A percentile compares a stretch with the other conserved stretches of the same genome.
phyloP scores from a whole-genome alignment of 2,113 vertebrate species.

The Engystomops pustulosus region DNA sequence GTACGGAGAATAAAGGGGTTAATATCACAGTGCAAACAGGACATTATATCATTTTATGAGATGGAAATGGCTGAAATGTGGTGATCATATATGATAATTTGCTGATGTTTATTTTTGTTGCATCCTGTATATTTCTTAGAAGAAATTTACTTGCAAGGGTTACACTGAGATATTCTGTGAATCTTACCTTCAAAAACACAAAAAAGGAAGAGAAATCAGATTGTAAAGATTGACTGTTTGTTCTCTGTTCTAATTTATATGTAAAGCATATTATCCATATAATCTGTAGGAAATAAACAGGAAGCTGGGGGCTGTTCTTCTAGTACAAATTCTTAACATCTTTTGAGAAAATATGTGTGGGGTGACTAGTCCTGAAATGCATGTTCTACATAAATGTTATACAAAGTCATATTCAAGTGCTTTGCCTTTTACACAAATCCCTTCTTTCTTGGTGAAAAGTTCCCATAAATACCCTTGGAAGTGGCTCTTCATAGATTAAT shows the following conservation, averaged over 20 bases:
- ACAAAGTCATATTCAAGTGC: neutral
- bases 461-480: neutral
- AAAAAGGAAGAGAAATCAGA: too few species aligned
- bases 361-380: too few species aligned
- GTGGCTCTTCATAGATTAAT: conserved; percentile 5
- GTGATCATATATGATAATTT: neutral
- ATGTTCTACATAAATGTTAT: neutral
- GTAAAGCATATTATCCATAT: neutral
- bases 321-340: neutral
- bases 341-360: neutral
- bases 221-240: too few species aligned
- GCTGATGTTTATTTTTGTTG: neutral
- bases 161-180: too few species aligned
- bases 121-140: neutral
- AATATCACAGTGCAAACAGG: neutral
- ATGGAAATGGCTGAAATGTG: neutral
- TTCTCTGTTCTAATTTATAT: neutral
- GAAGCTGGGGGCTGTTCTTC: neutral
- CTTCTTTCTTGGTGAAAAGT: neutral
- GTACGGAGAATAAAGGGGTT: too few species aligned
- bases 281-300: neutral
- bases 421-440: neutral
- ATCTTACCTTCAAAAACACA: too few species aligned
- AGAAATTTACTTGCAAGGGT: too few species aligned
- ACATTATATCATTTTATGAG: neutral